Conservation (phyloP, 2,113 vertebrate species). For the Dicaeum eximium region DNA sequence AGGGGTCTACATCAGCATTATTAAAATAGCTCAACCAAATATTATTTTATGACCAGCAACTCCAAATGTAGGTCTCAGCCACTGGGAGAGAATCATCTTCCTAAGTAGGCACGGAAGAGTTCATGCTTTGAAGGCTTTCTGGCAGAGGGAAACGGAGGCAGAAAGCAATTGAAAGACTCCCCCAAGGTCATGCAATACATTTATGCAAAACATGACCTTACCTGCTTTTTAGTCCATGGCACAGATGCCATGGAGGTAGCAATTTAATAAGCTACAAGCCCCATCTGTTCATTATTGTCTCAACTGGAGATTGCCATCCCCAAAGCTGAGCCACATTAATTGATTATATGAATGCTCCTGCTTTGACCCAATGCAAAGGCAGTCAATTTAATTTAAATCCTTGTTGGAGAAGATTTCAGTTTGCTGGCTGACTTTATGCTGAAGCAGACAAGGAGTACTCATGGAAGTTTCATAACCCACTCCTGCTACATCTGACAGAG, state of each 20-base stretch:
- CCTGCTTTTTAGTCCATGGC: neutral
- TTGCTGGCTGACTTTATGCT: constrained; percentile 37
- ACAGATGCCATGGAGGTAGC: constrained; percentile 33
- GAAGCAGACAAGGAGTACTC: constrained; percentile 1
- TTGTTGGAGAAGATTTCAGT: constrained; percentile 38
- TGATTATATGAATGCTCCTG: constrained; percentile 44
- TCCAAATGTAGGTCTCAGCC: constrained; percentile 2
- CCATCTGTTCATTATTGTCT: constrained; percentile 56
- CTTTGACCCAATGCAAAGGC: constrained; percentile 42
- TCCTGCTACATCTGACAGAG: neutral
- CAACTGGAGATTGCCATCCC: constrained; percentile 35
- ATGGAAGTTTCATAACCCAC: neutral
- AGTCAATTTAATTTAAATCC: constrained; percentile 55
- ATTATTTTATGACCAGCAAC: neutral
- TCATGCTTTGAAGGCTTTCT: neutral
- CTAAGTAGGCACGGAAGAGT: neutral
- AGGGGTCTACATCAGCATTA: neutral
- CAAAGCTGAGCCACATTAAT: constrained; percentile 38
- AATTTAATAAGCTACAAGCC: constrained; percentile 40
- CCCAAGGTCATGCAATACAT: neutral
- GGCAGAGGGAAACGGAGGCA: neutral
- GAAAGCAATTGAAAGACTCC: neutral
- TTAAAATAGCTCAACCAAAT: neutral
- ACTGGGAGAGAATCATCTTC: neutral
- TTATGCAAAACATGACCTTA: constrained; percentile 2